A percentile compares a stretch with the other conserved stretches of the same genome.
Conservation (phyloP, 2,888 invertebrate genomes). For the Xestia c-nigrum region DNA sequence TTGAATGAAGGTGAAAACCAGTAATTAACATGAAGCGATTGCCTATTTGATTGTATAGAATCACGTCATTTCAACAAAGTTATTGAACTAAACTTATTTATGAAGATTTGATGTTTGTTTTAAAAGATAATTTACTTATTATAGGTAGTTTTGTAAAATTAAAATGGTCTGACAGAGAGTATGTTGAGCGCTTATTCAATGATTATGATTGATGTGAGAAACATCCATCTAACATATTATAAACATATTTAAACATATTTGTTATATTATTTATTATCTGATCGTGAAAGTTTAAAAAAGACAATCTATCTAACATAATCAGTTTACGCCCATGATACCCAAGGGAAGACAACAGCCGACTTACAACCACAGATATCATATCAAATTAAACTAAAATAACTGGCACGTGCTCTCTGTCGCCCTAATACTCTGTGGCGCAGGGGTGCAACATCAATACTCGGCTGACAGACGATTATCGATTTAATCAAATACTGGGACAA, state of each 20-base stretch:
- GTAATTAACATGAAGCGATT: not conserved
- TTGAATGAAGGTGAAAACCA: not conserved
- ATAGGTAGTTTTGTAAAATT: not conserved
- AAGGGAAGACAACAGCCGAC: slow-evolving; percentile 28
- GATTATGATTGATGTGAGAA: not conserved
- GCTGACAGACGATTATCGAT: slow-evolving; percentile 81
- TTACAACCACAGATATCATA: slow-evolving; percentile 15
- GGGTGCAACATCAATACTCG: slow-evolving; percentile 71
- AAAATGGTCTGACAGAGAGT: not conserved
- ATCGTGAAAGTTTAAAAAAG: too few relatives aligned
- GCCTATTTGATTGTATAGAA: not conserved
- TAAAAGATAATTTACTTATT: too few relatives aligned
- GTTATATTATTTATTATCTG: too few relatives aligned
- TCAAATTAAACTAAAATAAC: slow-evolving; percentile 47
- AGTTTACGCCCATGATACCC: not conserved
- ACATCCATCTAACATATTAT: not conserved
- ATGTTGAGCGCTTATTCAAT: not conserved
- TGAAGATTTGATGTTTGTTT: not conserved
- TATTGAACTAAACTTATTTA: too few relatives aligned
- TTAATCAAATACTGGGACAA: slow-evolving; percentile 70
- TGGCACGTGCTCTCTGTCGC: slow-evolving; percentile 48
- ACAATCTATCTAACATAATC: too few relatives aligned
- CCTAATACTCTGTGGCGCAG: slow-evolving; percentile 58
- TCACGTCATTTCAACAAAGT: too few relatives aligned
- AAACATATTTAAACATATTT: too few relatives aligned